These are phyloP conservation scores for Sapayoa aenigma DNA, from an alignment of 2,113 vertebrate species.

Conservation along the genomic window DNA sequence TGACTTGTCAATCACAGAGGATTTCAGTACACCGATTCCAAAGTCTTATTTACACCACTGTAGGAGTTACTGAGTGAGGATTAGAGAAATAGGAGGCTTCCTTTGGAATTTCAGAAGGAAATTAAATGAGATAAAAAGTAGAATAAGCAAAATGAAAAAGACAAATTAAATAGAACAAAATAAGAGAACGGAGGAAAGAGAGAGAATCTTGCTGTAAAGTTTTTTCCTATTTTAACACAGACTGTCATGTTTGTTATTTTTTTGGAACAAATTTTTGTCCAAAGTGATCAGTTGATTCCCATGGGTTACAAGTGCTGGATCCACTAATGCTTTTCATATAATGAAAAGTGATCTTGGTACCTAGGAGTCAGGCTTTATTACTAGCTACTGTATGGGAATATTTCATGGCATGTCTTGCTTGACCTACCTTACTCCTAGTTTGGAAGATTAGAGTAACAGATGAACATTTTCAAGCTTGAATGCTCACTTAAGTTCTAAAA, in stretches of 20 bases:
- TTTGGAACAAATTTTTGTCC: not conserved
- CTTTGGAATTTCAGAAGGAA: not conserved
- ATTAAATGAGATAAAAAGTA: not conserved
- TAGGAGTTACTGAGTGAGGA: not conserved
- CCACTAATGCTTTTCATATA: not conserved
- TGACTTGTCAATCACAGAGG: not conserved
- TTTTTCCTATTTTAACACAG: not conserved
- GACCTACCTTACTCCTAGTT: not conserved
- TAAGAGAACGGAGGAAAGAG: not conserved
- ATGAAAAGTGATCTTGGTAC: not conserved
- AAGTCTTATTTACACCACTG: not conserved
- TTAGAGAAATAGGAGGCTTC: not conserved
- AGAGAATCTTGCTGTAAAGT: not conserved
- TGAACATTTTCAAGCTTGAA: not conserved
- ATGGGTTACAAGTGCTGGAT: not conserved
- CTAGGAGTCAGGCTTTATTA: not conserved
- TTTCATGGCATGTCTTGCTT: not conserved
- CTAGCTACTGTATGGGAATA: not conserved
- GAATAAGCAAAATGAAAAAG: not conserved
- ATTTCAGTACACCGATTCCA: not conserved
- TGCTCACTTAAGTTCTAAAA: conserved; percentile 6
- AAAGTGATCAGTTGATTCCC: not conserved
- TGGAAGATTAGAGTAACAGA: not conserved
- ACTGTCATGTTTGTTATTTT: not conserved
- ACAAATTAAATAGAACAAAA: not conserved